Evolutionary conservation across 1,140 invertebrate genomes (phyloP), one percentile per base, ranked within the genome.

Genomic region (Cotesia typhae): DNA sequence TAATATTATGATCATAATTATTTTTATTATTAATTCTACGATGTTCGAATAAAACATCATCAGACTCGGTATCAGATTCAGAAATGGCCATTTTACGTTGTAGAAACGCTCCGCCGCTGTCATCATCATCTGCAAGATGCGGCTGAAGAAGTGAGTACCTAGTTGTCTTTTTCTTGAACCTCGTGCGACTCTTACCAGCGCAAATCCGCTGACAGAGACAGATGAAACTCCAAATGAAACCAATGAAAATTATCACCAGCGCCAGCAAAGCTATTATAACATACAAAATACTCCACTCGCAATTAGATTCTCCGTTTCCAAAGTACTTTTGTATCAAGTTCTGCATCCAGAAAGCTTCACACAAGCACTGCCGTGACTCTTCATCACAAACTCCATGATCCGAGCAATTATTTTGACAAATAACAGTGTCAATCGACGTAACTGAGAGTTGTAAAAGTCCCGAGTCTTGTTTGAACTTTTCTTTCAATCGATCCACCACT

Each of bases 341-440:
- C 80, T 96, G 92, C 95, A 98, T 98, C 96, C 96, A 98, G 88
- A 98, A 98, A 37, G 95, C 93, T 86, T 97, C 95, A 87, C 96
- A 98, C 63, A 94, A 88, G 80, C 96, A 98, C 65, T 91, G 89
- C 79, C 95, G 90, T 7, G 93, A 93, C 74, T 91, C 90, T 81
- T 94, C 92, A 85, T 97, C 92, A 85, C 96, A 98, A 17, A 91
- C 90, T 53, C 96, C 96, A 86, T 98, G 96, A 1, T 93, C 94
- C 52, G 96, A 97, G 87, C 96, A 98, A 84, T 95, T 92, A 86
- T 97, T 97, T 80, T 98, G 95, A 79, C 96, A 98, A 60, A 96
- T 89, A 72, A 90, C 89, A 10, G 95, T 95, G 79, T 95, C 92
- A 63, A 96, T 89, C 73, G 90, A 90, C 36, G 90, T 87, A n/a